A percentile compares a stretch with the other conserved stretches of the same genome.
Conservation (phyloP, 2,797 vertebrate species). For the Acanthopagrus latus region DNA sequence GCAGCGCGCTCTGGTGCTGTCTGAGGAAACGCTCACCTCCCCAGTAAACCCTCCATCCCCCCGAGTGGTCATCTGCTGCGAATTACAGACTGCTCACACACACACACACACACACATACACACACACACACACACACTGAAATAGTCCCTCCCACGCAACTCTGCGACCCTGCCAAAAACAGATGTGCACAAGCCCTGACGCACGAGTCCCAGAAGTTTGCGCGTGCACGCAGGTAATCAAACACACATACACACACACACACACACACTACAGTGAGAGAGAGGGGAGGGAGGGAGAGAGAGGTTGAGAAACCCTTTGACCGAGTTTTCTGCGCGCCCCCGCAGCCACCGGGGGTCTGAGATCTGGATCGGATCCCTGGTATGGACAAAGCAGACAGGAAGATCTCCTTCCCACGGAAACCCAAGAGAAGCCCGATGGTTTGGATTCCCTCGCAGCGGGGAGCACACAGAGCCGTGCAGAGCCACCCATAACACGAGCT, state of each 20-base stretch:
- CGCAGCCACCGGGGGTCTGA: conserved; percentile 71
- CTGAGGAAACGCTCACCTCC: conserved; percentile 73
- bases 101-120: conserved; percentile 30
- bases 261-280: conserved; percentile 10
- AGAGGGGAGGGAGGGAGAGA: conserved; percentile 14
- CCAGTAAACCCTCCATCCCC: conserved; percentile 77
- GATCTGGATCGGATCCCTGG: conserved; percentile 77
- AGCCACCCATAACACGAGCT: conserved; percentile 19
- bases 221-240: conserved; percentile 57
- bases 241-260: conserved; percentile 18
- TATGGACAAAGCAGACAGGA: conserved; percentile 85
- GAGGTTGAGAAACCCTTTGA: conserved; percentile 64
- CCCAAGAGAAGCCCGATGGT: conserved; percentile 74
- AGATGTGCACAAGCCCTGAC: conserved; percentile 77
- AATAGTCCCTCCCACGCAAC: conserved; percentile 71
- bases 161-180: conserved; percentile 66
- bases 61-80: conserved; percentile 87
- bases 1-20: conserved; percentile 57
- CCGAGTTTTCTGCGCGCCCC: conserved; percentile 72
- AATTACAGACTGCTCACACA: conserved; percentile 75
- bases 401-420: conserved; percentile 89
- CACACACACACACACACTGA: conserved; percentile 21
- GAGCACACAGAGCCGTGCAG: conserved; percentile 19
- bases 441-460: conserved; percentile 45
- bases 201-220: conserved; percentile 45